Evolutionary conservation across 2,888 invertebrate genomes (phyloP), one percentile per base, ranked within the genome.

Genomic region (Brachylomia viminalis): DNA sequence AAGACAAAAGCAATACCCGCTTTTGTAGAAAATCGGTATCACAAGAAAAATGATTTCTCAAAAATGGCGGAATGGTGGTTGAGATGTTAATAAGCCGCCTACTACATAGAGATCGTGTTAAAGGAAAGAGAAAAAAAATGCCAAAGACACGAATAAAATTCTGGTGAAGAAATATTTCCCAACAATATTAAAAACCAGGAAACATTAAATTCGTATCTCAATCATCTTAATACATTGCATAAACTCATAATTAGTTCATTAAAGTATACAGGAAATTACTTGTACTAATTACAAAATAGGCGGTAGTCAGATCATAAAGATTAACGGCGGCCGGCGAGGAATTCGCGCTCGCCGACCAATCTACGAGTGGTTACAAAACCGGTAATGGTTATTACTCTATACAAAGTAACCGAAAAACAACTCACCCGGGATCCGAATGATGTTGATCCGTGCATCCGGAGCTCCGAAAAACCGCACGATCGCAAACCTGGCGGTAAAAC

Each of bases 381-480:
- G 84, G 88, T 88, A 84, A 78, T 75, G 72, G 72, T 84, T 82
- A 84, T 72, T 77, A 73, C 73, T 82, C 79, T 84, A 79, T 75
- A 75, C 72, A 67, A 83, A 80, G 67, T 72, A 68, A 56, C 47
- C 13, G 5, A 70, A 77, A 87, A 84, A 77, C 33, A 91, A 93
- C 94, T 94, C 88, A 94, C 94, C 94, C 82, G 86, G 67, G 77
- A 81, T 72, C 68, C 70, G 59, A 83, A 77, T 78, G 69, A 77
- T 78, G 69, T 78, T 54, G 72, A 73, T 72, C 85, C 84, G 88
- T 81, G 82, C 76, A 88, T 92, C 92, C 92, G 88, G 87, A 85
- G 82, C 72, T 79, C 76, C 82, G 79, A 87, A 85, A 83, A 87
- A 88, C 92, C 92, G 92, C 92, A 91, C 92, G 92, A 86, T 91